Evolutionary conservation across 1,140 invertebrate genomes (phyloP).

Genomic region (Hyposmocoma kahamanoa): DNA sequence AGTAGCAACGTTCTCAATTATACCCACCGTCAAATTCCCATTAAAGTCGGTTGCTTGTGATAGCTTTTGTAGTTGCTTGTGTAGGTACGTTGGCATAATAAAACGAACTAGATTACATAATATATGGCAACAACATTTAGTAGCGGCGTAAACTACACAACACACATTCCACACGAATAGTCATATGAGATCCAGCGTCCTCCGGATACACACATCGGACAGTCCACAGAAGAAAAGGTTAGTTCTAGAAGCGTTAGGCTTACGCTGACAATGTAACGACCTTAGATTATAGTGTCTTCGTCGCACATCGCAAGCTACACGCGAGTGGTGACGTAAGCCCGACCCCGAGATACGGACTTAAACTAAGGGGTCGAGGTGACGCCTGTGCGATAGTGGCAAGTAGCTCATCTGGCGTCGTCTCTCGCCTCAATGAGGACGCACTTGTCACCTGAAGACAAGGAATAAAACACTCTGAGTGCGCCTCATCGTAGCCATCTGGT

Average conservation of each 20-base stretch:
- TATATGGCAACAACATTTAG: slow-evolving; percentile 39
- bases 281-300: slow-evolving; percentile 69
- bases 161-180: slow-evolving; percentile 66
- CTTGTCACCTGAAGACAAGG: slow-evolving; percentile 80
- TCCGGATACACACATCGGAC: slow-evolving; percentile 68
- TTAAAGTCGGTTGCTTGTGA: no score
- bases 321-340: slow-evolving; percentile 45
- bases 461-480: slow-evolving; percentile 74
- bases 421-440: slow-evolving; percentile 78
- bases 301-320: slow-evolving; percentile 69
- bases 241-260: slow-evolving; percentile 70
- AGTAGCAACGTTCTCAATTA: slow-evolving; percentile 49
- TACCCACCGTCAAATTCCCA: no score
- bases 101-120: slow-evolving; percentile 37
- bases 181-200: slow-evolving; percentile 62
- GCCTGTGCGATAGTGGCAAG: slow-evolving; percentile 64
- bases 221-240: slow-evolving; percentile 57
- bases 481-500: slow-evolving; percentile 57
- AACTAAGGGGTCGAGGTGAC: slow-evolving; percentile 59
- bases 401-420: slow-evolving; percentile 75
- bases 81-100: background rate
- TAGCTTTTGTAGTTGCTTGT: no score
- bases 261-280: slow-evolving; percentile 69
- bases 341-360: slow-evolving; percentile 54
- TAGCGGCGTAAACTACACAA: slow-evolving; percentile 63